Conservation (phyloP, 2,113 vertebrate genomes). For the Mesocricetus auratus region DNA sequence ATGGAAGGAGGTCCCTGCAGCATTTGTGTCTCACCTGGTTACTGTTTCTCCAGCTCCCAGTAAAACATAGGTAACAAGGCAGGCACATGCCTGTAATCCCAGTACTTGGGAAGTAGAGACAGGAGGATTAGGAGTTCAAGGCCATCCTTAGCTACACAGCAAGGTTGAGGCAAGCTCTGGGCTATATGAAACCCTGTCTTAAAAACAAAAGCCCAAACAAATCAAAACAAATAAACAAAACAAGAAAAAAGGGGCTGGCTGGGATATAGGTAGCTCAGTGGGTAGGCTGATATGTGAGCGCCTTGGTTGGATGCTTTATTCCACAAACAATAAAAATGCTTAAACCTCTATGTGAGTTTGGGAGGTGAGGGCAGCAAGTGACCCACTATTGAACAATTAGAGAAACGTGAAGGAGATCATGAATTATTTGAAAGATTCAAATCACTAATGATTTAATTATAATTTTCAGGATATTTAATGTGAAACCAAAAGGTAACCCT, state of each 20-base stretch:
- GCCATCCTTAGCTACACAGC: background rate
- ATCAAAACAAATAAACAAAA: background rate
- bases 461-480: background rate
- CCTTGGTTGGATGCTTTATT: background rate
- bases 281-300: background rate
- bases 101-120: background rate
- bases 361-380: no score
- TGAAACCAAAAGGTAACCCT: background rate
- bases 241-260: accelerated
- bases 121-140: background rate
- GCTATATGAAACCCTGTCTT: background rate
- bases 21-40: background rate
- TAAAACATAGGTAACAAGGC: background rate
- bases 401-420: background rate
- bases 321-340: background rate
- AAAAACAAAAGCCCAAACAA: background rate
- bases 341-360: background rate
- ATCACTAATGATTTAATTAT: background rate
- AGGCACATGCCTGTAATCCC: background rate
- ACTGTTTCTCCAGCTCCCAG: background rate
- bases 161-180: background rate
- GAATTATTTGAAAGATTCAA: background rate
- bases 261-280: background rate
- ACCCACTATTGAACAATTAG: background rate
- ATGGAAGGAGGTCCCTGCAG: background rate